These are phyloP conservation scores for Apodemia zela DNA, from an alignment of 2,888 invertebrate species.

Conservation along the genomic window DNA sequence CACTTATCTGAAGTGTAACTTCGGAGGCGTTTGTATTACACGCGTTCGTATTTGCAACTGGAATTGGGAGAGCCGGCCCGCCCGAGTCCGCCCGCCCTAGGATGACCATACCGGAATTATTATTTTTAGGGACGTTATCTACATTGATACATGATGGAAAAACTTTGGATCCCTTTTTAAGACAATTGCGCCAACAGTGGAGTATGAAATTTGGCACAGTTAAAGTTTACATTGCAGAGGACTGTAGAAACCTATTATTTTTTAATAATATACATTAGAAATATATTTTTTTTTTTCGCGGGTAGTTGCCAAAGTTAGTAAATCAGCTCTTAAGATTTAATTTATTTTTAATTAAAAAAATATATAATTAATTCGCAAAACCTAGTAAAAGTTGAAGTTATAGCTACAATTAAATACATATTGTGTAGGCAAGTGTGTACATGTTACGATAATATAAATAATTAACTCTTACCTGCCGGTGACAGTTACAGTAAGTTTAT, in stretches of 20 bases:
- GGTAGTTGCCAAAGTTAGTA: no score
- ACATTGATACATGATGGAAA: no score
- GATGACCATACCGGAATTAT: background rate
- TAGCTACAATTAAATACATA: background rate
- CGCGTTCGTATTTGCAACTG: constrained; percentile 11
- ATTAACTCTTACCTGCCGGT: background rate
- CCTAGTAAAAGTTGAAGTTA: background rate
- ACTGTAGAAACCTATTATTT: no score
- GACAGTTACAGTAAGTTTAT: background rate
- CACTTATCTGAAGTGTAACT: constrained; percentile 3
- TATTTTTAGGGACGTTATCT: background rate
- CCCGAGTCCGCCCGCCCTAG: constrained; percentile 12
- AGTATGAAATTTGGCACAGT: no score
- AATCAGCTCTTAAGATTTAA: no score
- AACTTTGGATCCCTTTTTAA: no score
- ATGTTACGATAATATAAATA: background rate
- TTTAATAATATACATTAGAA: no score
- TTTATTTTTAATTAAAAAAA: background rate
- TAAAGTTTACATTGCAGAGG: no score
- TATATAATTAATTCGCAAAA: background rate
- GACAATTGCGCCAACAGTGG: no score
- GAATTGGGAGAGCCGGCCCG: background rate
- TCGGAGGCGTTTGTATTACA: background rate
- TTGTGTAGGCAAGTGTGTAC: background rate
- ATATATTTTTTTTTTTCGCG: no score